phyloP scores from a whole-genome alignment of 2,888 invertebrate species.

The Ormyrus thymus region DNA sequence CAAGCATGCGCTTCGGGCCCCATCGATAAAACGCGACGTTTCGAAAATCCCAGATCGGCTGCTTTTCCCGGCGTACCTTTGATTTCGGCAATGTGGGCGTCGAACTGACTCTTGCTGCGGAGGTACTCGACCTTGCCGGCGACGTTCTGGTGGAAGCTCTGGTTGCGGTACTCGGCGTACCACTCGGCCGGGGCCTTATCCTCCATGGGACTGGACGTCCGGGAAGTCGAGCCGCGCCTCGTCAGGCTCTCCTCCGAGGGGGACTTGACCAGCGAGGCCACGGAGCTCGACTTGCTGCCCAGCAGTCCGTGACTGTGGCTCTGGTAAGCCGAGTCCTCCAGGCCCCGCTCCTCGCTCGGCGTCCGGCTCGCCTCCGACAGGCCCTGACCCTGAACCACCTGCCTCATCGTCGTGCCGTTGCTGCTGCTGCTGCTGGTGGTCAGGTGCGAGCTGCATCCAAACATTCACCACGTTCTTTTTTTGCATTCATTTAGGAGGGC shows the following conservation, averaged over 20 bases:
- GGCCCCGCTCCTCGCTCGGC: constrained; percentile 77
- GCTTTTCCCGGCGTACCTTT: constrained; percentile 79
- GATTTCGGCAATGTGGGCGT: constrained; percentile 89
- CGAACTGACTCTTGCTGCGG: constrained; percentile 89
- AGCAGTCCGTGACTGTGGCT: constrained; percentile 76
- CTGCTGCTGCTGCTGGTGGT: not conserved
- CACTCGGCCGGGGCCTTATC: constrained; percentile 76
- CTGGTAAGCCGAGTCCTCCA: constrained; percentile 79
- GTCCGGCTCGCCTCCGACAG: constrained; percentile 74
- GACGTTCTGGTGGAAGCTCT: constrained; percentile 80
- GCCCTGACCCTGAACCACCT: constrained; percentile 59
- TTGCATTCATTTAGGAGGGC: not conserved
- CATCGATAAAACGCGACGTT: too few species aligned
- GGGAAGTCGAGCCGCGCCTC: constrained; percentile 58
- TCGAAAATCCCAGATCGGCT: too few species aligned
- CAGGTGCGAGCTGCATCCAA: constrained; percentile 37
- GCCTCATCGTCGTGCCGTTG: constrained; percentile 40
- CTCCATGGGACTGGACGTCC: constrained; percentile 66
- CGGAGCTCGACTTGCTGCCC: constrained; percentile 77
- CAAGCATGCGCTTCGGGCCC: too few species aligned
- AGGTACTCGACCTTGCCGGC: constrained; percentile 83
- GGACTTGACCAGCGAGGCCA: constrained; percentile 76
- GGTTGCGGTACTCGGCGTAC: constrained; percentile 78
- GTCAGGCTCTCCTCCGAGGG: constrained; percentile 78
- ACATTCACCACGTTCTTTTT: not conserved